Evolutionary conservation across 1,140 invertebrate genomes (phyloP).

Genomic region (Procambarus clarkii): DNA sequence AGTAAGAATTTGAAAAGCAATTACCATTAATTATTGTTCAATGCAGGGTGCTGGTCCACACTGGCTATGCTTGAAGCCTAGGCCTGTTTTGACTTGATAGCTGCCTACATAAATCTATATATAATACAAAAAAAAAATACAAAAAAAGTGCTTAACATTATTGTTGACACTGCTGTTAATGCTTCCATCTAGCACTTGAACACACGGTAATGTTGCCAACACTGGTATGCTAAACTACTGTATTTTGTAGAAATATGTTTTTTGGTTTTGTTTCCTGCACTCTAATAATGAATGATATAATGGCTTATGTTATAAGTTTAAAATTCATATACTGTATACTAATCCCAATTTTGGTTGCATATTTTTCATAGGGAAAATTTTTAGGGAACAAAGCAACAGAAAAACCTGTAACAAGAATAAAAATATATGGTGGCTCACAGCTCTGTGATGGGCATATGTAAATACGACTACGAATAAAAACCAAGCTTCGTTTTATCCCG

Average conservation of each 20-base stretch:
- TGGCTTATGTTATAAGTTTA: slow-evolving; percentile 34
- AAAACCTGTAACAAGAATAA: background rate
- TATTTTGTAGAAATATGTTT: slow-evolving; percentile 8
- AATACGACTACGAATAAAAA: background rate
- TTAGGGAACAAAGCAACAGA: background rate
- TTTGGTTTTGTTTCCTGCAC: slow-evolving; percentile 42
- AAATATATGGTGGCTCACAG: background rate
- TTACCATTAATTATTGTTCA: background rate
- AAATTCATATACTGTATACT: slow-evolving; percentile 19
- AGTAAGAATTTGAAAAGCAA: background rate
- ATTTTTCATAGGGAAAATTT: slow-evolving; percentile 14
- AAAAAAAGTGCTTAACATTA: slow-evolving; percentile 14
- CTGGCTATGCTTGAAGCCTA: slow-evolving; percentile 6
- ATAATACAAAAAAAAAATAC: too few species aligned
- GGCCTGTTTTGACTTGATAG: background rate
- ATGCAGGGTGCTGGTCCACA: slow-evolving; percentile 17
- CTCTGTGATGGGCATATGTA: slow-evolving; percentile 34
- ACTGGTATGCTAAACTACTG: slow-evolving; percentile 30
- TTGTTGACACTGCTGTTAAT: slow-evolving; percentile 12
- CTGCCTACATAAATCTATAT: background rate
- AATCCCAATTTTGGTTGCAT: slow-evolving; percentile 15
- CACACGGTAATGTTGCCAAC: slow-evolving; percentile 18
- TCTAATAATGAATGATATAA: slow-evolving; percentile 38
- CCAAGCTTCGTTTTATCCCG: background rate
- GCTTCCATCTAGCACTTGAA: slow-evolving; percentile 36